Base-by-base conservation (phyloP, 64 coral and sea anemone species). In the Stylophora pistillata region DNA sequence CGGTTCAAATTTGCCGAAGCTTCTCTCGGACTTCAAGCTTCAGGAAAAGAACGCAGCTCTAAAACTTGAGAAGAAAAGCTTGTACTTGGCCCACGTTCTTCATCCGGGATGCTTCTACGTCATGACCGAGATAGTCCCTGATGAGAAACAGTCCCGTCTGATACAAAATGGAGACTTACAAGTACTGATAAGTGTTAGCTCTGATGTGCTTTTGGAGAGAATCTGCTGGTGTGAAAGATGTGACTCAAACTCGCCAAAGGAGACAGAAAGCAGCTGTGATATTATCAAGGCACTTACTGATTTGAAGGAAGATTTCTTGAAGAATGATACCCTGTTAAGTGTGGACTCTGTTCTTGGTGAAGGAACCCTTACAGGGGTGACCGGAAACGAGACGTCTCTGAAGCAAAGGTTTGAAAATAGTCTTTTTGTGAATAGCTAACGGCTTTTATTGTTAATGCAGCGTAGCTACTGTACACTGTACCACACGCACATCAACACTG, bases 81-180 rank as follows among this genome's bases (percentile, higher is more conserved):
- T 72, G 59, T 63, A 54, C 30, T 92, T 75, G 75, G 78, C 66
- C 2, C 76, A 79, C 30, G 28, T 59, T 63, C 61, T 92, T 47
- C 85, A 88, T 79, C 85, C 91, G 0, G 91, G 91, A 15, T 92
- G 91, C 54, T 74, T 92, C 20, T 92, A 88, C 55, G 79, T 92
- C 33, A 29, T 92, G 53, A 81, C 91, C 26, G 91, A 92, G 65
- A 63, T 30, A 10, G 86, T 58, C 59, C 73, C 55, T 53, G 26
- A 81, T 10, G 30, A 25, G 53, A 65, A 56, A 53, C 27, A 30
- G 55, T 92, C 91, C 11, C 33, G 70, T 2, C 28, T 92, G 28
- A 34, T 88, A 29, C 60, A 63, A 52, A 56, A 78, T 88, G 55
- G 56, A 9, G 53, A 80, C 73, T 59, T 77, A 10, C 72, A 87